phyloP scores from a whole-genome alignment of 2,113 vertebrate species.

The Neomonachus schauinslandi region DNA sequence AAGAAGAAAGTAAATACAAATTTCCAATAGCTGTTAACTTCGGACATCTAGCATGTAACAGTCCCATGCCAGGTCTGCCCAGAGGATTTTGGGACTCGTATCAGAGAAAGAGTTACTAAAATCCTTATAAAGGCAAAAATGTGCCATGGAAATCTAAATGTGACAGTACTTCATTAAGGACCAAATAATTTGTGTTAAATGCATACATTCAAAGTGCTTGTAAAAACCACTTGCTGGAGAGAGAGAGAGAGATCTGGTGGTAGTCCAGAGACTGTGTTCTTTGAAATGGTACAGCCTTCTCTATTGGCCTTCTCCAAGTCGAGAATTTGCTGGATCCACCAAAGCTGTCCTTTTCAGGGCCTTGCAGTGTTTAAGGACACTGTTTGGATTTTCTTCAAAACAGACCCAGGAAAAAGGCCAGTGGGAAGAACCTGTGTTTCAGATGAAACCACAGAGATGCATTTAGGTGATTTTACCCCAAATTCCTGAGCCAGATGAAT shows the following conservation, averaged over 20 bases:
- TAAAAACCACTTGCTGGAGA: conserved; percentile 53
- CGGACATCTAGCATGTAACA: conserved; percentile 8
- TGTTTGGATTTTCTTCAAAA: neutral
- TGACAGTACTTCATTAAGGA: conserved; percentile 69
- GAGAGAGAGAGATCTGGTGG: neutral
- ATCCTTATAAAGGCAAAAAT: conserved; percentile 62
- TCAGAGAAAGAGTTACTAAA: conserved; percentile 69
- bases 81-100: conserved; percentile 1
- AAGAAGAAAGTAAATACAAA: conserved; percentile 70
- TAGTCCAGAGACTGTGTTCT: neutral
- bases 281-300: conserved; percentile 30
- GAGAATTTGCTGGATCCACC: conserved; percentile 2
- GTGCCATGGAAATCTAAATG: conserved; percentile 52
- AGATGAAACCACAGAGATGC: neutral
- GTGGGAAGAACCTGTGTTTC: neutral
- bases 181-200: conserved; percentile 50
- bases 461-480: neutral
- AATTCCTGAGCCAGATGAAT: neutral
- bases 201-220: conserved; percentile 13
- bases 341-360: neutral
- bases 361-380: neutral
- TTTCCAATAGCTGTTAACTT: conserved; percentile 67
- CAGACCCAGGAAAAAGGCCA: neutral
- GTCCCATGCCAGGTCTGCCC: neutral
- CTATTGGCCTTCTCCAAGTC: neutral